phyloP scores from a whole-genome alignment of 30 jellyfish, hydroid and myxozoan genomes.

The Phacellophora camtschatica region DNA sequence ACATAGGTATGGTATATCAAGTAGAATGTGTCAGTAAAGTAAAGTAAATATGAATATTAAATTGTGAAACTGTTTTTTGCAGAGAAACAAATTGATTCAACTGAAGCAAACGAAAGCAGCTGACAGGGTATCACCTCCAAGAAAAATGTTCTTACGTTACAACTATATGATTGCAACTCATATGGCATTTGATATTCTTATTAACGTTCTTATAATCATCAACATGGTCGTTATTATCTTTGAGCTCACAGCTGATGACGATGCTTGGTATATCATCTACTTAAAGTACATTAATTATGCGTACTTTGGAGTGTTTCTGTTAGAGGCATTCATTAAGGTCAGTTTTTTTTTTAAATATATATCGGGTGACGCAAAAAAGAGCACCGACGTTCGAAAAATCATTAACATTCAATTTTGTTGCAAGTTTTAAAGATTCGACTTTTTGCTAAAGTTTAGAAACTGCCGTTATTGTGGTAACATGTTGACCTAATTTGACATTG shows the following conservation, averaged over 20 bases:
- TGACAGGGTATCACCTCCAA: slow-evolving; percentile 93
- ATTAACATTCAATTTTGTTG: too few species aligned
- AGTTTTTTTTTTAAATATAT: not conserved
- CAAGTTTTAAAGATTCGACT: too few species aligned
- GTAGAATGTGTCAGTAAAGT: too few species aligned
- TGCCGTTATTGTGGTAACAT: too few species aligned
- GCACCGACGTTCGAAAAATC: too few species aligned
- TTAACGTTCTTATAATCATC: slow-evolving; percentile 73
- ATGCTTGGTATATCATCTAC: slow-evolving; percentile 36
- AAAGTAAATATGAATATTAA: too few species aligned
- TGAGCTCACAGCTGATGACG: slow-evolving; percentile 66
- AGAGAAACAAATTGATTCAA: slow-evolving; percentile 68
- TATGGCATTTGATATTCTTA: slow-evolving; percentile 78
- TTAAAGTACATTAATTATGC: slow-evolving; percentile 78
- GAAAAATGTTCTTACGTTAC: slow-evolving; percentile 89
- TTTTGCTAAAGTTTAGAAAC: too few species aligned
- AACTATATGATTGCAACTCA: slow-evolving; percentile 90
- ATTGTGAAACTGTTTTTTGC: not conserved
- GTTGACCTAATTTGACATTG: too few species aligned
- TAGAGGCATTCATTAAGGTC: slow-evolving; percentile 89
- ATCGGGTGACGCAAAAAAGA: not conserved
- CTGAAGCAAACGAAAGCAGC: slow-evolving; percentile 80
- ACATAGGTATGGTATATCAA: too few species aligned
- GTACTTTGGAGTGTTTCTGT: slow-evolving; percentile 65
- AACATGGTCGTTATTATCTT: slow-evolving; percentile 81